These are phyloP conservation scores for Subacronicta megacephala DNA, from an alignment of 2,888 invertebrate genomes.

Conservation along the genomic window DNA sequence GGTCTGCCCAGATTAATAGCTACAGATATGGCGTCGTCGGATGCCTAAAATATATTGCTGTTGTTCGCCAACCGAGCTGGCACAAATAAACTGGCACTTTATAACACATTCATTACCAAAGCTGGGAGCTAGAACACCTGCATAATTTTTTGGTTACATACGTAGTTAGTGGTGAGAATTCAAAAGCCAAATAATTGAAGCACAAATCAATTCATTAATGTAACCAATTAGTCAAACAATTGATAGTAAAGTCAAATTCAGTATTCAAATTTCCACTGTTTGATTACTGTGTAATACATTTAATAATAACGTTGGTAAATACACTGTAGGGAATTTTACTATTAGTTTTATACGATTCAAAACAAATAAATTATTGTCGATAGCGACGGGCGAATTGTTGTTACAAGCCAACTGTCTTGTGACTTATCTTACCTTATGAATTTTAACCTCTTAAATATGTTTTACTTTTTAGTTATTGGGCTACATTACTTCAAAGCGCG, in stretches of 20 bases:
- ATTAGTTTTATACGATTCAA: not conserved
- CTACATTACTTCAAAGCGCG: too few species aligned
- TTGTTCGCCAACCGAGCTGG: conserved; percentile 51
- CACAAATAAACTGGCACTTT: conserved; percentile 42
- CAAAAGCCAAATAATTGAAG: conserved; percentile 26
- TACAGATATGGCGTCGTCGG: conserved; percentile 68
- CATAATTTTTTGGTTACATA: conserved; percentile 18
- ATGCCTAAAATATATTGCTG: conserved; percentile 64
- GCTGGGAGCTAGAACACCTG: conserved; percentile 18
- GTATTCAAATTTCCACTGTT: conserved; percentile 17
- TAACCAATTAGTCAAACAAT: conserved; percentile 34
- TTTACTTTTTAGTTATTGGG: too few species aligned
- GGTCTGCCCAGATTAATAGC: conserved; percentile 76
- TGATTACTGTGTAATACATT: not conserved
- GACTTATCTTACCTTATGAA: too few species aligned
- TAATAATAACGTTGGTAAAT: too few species aligned
- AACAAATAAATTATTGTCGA: too few species aligned
- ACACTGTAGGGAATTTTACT: too few species aligned
- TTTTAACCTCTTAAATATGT: too few species aligned
- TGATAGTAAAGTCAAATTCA: conserved; percentile 9
- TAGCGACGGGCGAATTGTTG: too few species aligned
- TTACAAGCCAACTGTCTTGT: too few species aligned
- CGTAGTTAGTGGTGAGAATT: conserved; percentile 25
- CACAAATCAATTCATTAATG: conserved; percentile 33
- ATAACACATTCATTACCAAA: conserved; percentile 30